These are phyloP conservation scores for Ornithoptera priamus DNA, from an alignment of 2,888 invertebrate species.

Conservation along the genomic window DNA sequence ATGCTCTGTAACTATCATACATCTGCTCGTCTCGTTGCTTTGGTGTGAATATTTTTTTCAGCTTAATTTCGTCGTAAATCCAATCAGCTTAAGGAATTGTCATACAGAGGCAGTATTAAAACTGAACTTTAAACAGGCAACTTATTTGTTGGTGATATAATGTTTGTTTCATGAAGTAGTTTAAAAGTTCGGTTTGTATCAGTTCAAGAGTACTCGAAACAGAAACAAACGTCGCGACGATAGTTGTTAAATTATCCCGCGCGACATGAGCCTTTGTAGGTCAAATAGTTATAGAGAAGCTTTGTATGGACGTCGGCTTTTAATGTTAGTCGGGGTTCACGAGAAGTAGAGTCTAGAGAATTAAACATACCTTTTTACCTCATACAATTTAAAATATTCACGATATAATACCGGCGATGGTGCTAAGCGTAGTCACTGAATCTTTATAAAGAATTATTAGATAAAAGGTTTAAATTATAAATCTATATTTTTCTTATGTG, in stretches of 20 bases:
- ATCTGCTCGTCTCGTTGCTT: too few species aligned
- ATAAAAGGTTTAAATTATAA: not conserved
- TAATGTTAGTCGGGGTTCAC: conserved; percentile 5
- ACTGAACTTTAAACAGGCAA: not conserved
- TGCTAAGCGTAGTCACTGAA: not conserved
- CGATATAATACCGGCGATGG: not conserved
- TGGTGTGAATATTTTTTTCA: too few species aligned
- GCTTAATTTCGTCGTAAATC: too few species aligned
- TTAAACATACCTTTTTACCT: conserved; percentile 13
- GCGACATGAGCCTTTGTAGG: conserved; percentile 14
- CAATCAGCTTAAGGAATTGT: not conserved
- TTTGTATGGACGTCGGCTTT: conserved; percentile 12
- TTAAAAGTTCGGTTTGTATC: not conserved
- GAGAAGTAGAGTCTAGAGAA: conserved; percentile 13
- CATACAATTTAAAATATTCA: not conserved
- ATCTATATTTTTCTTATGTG: too few species aligned
- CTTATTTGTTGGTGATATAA: not conserved
- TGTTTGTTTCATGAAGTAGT: not conserved
- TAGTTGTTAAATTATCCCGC: conserved; percentile 10
- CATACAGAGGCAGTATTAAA: not conserved
- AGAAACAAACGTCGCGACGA: conserved; percentile 2
- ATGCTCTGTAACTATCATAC: too few species aligned
- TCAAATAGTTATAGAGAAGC: conserved; percentile 12
- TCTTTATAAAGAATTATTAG: not conserved
- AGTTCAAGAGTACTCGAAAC: not conserved